phyloP scores from a whole-genome alignment of 92 coral and sea anemone species.

The Montipora capitata region DNA sequence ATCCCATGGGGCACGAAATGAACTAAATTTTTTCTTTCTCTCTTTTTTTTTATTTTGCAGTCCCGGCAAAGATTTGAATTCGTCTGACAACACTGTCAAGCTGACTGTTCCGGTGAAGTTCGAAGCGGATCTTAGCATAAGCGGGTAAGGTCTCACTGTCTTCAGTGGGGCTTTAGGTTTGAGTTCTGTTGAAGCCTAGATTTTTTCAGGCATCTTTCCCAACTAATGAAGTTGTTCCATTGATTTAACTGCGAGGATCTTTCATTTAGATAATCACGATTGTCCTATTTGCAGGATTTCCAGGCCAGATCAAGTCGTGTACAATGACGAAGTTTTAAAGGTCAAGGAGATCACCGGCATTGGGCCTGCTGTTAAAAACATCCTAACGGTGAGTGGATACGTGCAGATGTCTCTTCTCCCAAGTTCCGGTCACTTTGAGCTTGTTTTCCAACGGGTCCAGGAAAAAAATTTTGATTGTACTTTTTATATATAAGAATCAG shows the following conservation, averaged over 20 bases:
- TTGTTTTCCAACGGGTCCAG: too few relatives aligned
- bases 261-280: background rate
- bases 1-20: too few relatives aligned
- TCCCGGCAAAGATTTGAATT: slow-evolving; percentile 72
- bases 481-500: too few relatives aligned
- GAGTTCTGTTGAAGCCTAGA: too few relatives aligned
- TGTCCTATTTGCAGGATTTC: slow-evolving; percentile 54
- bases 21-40: background rate
- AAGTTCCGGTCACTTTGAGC: too few relatives aligned
- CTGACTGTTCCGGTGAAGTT: slow-evolving; percentile 77
- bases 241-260: too few relatives aligned
- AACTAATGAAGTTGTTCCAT: too few relatives aligned
- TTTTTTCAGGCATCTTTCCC: too few relatives aligned
- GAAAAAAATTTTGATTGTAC: too few relatives aligned
- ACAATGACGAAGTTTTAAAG: slow-evolving; percentile 56
- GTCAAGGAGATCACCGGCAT: slow-evolving; percentile 58
- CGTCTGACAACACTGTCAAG: slow-evolving; percentile 61
- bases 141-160: slow-evolving; percentile 73
- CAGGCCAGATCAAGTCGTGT: slow-evolving; percentile 83
- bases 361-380: slow-evolving; percentile 77
- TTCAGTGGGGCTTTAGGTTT: too few relatives aligned
- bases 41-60: slow-evolving; percentile 1
- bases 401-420: background rate
- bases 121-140: slow-evolving; percentile 82
- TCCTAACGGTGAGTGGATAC: slow-evolving; percentile 73